phyloP scores from a whole-genome alignment of 23 tunicate species.

The Styela plicata region DNA sequence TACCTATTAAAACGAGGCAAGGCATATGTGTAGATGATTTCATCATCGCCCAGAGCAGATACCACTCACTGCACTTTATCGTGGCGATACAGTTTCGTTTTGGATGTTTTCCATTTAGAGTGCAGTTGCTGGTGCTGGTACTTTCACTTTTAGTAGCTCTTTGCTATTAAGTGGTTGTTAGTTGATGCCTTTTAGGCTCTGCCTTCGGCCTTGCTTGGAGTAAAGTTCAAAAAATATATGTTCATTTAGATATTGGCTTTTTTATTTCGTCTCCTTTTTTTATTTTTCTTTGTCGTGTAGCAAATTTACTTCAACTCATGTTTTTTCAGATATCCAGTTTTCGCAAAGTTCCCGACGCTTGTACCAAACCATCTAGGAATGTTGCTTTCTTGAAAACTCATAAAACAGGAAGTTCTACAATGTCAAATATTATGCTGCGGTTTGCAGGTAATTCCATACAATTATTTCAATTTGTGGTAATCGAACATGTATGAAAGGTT shows the following conservation, averaged over 20 bases:
- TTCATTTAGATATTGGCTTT: background rate
- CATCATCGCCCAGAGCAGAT: no score
- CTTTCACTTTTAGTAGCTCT: no score
- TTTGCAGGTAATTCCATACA: constrained; percentile 78
- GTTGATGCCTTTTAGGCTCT: no score
- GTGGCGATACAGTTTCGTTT: no score
- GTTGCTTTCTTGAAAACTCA: constrained; percentile 98
- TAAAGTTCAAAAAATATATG: background rate
- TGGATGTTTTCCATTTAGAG: no score
- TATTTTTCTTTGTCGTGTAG: background rate
- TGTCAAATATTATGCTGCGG: constrained; percentile 99
- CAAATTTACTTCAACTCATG: background rate
- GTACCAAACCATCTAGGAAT: constrained; percentile 74
- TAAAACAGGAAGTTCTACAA: constrained; percentile 97
- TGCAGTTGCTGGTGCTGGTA: no score
- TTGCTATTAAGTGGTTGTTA: no score
- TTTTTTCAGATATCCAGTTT: constrained; percentile 30
- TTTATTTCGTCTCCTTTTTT: background rate
- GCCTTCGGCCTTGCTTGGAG: no score
- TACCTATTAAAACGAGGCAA: background rate
- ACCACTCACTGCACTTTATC: no score
- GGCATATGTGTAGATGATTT: no score
- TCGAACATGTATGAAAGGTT: no score
- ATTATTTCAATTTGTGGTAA: background rate
- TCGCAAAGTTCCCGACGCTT: constrained; percentile 42